phyloP scores from a whole-genome alignment of 2,797 vertebrate species.

The Xiphorhynchus erythropygius region DNA sequence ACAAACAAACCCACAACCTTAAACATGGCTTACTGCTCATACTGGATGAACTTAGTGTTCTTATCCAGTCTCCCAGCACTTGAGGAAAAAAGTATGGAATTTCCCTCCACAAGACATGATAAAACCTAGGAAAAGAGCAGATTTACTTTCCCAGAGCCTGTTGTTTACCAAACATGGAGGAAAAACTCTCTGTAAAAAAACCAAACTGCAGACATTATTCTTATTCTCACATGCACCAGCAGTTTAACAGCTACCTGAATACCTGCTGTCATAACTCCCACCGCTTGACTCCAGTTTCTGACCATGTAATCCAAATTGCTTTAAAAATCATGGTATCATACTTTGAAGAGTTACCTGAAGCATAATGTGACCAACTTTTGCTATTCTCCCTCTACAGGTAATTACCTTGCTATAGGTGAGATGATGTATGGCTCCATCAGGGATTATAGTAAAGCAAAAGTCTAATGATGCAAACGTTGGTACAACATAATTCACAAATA shows the following conservation, averaged over 20 bases:
- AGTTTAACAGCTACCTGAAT: neutral
- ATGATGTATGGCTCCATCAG: neutral
- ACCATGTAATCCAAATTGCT: neutral
- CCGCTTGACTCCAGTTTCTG: neutral
- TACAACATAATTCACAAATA: neutral
- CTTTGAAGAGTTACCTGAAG: neutral
- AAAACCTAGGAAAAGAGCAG: neutral
- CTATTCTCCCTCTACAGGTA: neutral
- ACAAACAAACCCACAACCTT: neutral
- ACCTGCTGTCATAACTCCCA: rapidly evolving
- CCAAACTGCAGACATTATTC: neutral
- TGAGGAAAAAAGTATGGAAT: neutral
- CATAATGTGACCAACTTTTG: neutral
- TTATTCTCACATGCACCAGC: neutral
- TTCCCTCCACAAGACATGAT: neutral
- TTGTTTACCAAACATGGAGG: neutral
- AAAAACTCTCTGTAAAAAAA: neutral
- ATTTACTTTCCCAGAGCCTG: neutral
- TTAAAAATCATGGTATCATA: neutral
- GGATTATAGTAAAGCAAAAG: neutral
- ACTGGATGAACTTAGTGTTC: neutral
- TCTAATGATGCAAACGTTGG: neutral
- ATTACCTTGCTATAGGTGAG: neutral
- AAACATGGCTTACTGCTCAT: neutral
- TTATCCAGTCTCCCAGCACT: neutral